Conservation (phyloP, 2,888 invertebrate species). For the Nomada fucata region DNA sequence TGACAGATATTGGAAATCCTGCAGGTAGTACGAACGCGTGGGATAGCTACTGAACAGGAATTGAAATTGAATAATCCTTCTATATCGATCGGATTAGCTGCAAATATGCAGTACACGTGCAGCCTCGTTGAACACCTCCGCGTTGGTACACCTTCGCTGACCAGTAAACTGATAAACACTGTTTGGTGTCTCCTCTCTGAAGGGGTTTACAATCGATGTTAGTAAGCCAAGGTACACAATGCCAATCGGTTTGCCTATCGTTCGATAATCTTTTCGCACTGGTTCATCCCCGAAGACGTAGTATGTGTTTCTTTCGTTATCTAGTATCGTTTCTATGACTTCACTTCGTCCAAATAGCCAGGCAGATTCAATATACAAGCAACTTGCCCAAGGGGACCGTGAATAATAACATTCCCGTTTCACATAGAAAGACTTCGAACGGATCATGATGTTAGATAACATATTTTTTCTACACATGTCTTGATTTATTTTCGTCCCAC, state of each 20-base stretch:
- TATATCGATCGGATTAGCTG: constrained; percentile 74
- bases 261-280: constrained; percentile 22
- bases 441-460: too few relatives aligned
- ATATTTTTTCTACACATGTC: too few relatives aligned
- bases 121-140: constrained; percentile 69
- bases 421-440: too few relatives aligned
- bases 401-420: too few relatives aligned
- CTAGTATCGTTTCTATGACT: neutral
- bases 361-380: too few relatives aligned
- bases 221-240: constrained; percentile 52
- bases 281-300: neutral
- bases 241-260: constrained; percentile 31
- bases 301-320: neutral
- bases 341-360: too few relatives aligned
- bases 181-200: constrained; percentile 45
- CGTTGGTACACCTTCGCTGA: constrained; percentile 40
- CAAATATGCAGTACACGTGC: constrained; percentile 72
- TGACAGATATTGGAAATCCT: neutral
- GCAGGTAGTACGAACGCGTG: neutral
- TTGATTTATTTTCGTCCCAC: too few relatives aligned
- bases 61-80: constrained; percentile 73
- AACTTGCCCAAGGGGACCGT: too few relatives aligned
- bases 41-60: constrained; percentile 28
- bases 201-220: constrained; percentile 40
- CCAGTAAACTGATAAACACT: constrained; percentile 63